Evolutionary conservation across 2,797 vertebrate genomes (phyloP).

Genomic region (Numenius phaeopus): DNA sequence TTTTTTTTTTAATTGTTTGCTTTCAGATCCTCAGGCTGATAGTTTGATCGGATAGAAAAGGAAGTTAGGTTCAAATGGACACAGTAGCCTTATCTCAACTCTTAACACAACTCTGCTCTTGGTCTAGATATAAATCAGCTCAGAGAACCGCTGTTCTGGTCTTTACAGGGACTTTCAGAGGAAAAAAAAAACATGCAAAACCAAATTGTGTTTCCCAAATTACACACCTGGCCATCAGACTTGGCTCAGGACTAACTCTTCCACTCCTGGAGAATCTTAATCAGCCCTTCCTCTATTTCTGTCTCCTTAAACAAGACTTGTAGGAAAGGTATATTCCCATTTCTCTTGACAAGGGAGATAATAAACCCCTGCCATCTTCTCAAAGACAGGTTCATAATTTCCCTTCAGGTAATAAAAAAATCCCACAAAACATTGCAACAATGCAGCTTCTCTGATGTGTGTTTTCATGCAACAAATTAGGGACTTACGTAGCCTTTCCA

Average conservation of each 20-base stretch:
- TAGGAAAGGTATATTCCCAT: not conserved
- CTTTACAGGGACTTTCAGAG: not conserved
- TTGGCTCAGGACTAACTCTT: not conserved
- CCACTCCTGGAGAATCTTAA: not conserved
- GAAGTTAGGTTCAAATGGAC: not conserved
- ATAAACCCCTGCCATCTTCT: not conserved
- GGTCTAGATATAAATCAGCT: not conserved
- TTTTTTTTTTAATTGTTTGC: not conserved
- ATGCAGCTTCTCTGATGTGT: not conserved
- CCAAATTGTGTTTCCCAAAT: not conserved
- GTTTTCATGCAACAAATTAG: not conserved
- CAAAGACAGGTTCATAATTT: not conserved
- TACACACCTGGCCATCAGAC: not conserved
- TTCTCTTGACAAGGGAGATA: not conserved
- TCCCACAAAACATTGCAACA: not conserved
- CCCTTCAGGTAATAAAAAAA: not conserved
- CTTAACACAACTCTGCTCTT: not conserved
- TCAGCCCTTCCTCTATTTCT: not conserved
- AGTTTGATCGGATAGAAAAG: not conserved
- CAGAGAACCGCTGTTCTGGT: not conserved
- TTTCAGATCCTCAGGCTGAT: not conserved
- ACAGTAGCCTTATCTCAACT: not conserved
- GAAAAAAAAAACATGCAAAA: not conserved
- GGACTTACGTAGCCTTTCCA: not conserved
- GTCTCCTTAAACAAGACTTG: not conserved